These are phyloP conservation scores for Hemiprocne comata DNA, from an alignment of 2,113 vertebrate genomes.

Conservation along the genomic window DNA sequence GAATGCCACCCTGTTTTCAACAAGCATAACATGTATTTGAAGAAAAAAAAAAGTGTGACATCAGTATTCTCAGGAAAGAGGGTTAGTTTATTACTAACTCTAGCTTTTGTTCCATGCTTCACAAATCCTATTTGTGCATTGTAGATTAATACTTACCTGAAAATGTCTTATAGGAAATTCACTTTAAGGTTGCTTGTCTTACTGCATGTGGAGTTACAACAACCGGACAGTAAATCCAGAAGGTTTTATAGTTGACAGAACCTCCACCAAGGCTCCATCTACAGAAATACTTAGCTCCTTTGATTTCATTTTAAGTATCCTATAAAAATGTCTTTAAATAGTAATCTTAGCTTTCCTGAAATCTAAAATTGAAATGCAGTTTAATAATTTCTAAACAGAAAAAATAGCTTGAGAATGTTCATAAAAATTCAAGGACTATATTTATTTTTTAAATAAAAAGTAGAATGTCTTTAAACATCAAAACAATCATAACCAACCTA, in stretches of 20 bases:
- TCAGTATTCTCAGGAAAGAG: not conserved
- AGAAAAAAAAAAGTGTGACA: not conserved
- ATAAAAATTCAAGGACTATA: not conserved
- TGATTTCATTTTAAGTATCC: conserved; percentile 67
- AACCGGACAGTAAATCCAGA: conserved; percentile 61
- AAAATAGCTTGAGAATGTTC: not conserved
- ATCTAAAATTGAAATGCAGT: conserved; percentile 69
- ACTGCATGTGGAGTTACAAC: conserved; percentile 63
- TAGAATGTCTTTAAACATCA: not conserved
- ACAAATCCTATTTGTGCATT: conserved; percentile 48
- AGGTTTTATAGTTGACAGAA: conserved; percentile 64
- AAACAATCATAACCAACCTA: not conserved
- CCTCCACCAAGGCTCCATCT: conserved; percentile 66
- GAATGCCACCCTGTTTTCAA: not conserved
- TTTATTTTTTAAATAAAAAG: conserved; percentile 8
- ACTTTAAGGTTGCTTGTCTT: conserved; percentile 63
- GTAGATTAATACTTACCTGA: conserved; percentile 52
- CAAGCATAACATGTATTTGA: not conserved
- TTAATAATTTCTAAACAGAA: conserved; percentile 58
- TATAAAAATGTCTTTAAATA: conserved; percentile 68
- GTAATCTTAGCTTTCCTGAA: conserved; percentile 67
- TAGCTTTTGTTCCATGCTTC: conserved; percentile 49
- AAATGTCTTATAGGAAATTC: conserved; percentile 60
- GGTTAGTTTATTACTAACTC: conserved; percentile 35
- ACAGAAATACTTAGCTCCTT: conserved; percentile 66